These are phyloP conservation scores for Entelurus aequoreus DNA, from an alignment of 2,113 vertebrate species.

Conservation along the genomic window DNA sequence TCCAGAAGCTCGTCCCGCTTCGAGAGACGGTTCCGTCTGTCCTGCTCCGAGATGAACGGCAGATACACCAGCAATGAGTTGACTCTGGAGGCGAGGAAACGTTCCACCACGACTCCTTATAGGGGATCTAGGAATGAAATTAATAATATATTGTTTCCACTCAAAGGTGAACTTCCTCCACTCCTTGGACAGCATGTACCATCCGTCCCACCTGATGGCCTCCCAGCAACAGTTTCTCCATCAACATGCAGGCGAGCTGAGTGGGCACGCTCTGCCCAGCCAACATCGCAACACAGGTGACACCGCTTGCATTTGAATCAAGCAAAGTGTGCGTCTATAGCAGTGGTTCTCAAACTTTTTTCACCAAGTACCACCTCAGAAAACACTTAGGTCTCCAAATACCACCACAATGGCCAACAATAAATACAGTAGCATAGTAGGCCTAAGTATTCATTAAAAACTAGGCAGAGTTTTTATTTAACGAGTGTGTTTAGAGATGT, in stretches of 20 bases:
- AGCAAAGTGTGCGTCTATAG: background rate
- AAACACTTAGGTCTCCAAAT: too few relatives aligned
- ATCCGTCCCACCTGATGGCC: conserved; percentile 88
- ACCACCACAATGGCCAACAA: too few relatives aligned
- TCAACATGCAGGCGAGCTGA: conserved; percentile 84
- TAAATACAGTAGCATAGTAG: too few relatives aligned
- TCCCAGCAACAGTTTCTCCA: conserved; percentile 96
- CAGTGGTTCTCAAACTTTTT: too few relatives aligned
- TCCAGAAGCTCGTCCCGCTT: conserved; percentile 84
- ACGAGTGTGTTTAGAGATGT: too few relatives aligned
- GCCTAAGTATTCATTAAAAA: too few relatives aligned
- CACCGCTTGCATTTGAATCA: background rate
- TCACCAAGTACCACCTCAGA: too few relatives aligned
- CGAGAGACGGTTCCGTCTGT: conserved; percentile 89
- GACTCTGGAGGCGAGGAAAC: conserved; percentile 82
- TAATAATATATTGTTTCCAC: background rate
- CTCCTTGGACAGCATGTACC: conserved; percentile 81
- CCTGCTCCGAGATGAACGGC: conserved; percentile 97
- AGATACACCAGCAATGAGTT: conserved; percentile 97
- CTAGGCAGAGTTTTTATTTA: too few relatives aligned
- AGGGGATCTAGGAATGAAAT: background rate
- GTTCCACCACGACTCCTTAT: background rate
- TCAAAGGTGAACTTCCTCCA: conserved; percentile 89
- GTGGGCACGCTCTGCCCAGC: conserved; percentile 86
- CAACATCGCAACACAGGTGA: conserved; percentile 87